phyloP scores from a whole-genome alignment of 2,888 invertebrate genomes.

The Empis stercorea region DNA sequence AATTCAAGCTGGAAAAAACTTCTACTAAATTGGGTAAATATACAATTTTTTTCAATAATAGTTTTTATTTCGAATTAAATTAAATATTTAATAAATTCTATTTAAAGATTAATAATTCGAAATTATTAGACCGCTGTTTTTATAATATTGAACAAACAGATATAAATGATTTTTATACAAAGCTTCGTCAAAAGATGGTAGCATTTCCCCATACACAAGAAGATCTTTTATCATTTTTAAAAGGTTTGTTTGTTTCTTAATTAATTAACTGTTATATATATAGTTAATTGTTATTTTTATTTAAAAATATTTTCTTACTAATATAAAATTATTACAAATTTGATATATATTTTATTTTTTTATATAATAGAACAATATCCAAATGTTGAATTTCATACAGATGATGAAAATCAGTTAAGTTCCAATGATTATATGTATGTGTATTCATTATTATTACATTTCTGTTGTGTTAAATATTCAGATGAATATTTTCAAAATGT shows the following conservation, averaged over 20 bases:
- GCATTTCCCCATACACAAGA: conserved; percentile 1
- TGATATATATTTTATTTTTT: neutral
- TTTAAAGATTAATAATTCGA: conserved; percentile 23
- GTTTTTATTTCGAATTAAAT: neutral
- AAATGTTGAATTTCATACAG: conserved; percentile 19
- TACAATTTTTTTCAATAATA: neutral
- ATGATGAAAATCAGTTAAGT: conserved; percentile 19
- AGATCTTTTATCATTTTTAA: conserved; percentile 19
- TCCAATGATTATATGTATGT: conserved; percentile 26
- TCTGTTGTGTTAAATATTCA: conserved; percentile 26
- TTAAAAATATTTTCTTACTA: neutral
- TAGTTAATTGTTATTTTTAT: neutral
- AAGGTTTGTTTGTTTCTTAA: conserved; percentile 16
- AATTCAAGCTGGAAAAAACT: neutral
- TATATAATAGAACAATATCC: conserved; percentile 28
- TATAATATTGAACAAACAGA: conserved; percentile 27
- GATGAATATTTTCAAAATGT: conserved; percentile 25
- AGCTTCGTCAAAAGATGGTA: conserved; percentile 12
- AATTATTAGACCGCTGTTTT: conserved; percentile 18
- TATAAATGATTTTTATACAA: conserved; percentile 25
- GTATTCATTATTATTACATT: conserved; percentile 30
- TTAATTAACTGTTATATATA: too few relatives aligned
- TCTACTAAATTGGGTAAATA: neutral
- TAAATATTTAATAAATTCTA: neutral
- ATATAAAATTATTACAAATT: neutral